phyloP scores from a whole-genome alignment of 1,140 invertebrate species.

The Lepeophtheirus salmonis region DNA sequence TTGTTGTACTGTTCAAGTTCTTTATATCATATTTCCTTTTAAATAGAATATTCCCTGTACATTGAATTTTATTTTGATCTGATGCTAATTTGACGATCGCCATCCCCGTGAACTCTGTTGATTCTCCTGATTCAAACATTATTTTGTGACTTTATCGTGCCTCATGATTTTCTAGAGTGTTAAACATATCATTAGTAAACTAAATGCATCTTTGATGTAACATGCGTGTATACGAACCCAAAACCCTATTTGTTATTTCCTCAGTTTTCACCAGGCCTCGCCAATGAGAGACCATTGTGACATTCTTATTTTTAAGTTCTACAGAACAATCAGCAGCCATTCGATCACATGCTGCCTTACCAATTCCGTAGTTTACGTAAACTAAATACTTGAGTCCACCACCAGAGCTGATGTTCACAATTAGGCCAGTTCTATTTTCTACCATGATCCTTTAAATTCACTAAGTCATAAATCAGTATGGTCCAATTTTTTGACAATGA shows the following conservation, averaged over 20 bases:
- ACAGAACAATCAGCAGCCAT: constrained; percentile 17
- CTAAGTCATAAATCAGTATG: background rate
- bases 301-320: constrained; percentile 12
- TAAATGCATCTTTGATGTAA: too few relatives aligned
- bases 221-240: background rate
- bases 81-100: constrained; percentile 7
- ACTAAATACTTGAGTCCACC: constrained; percentile 14
- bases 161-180: background rate
- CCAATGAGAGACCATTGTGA: constrained; percentile 15
- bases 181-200: too few relatives aligned
- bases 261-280: constrained; percentile 16
- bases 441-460: constrained; percentile 16
- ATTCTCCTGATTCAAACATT: constrained; percentile 8
- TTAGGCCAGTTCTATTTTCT: constrained; percentile 4
- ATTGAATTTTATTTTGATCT: constrained; percentile 5
- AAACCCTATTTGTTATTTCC: background rate
- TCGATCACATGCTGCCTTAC: constrained; percentile 12
- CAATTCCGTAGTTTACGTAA: constrained; percentile 13
- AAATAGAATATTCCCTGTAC: constrained; percentile 11
- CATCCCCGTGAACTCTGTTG: constrained; percentile 3
- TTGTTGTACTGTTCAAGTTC: too few relatives aligned
- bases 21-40: too few relatives aligned
- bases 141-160: background rate
- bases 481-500: background rate
- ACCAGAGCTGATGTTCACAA: constrained; percentile 8